Evolutionary conservation across 2,888 invertebrate species (phyloP).

Genomic region (Branchinecta sandiegonensis): DNA sequence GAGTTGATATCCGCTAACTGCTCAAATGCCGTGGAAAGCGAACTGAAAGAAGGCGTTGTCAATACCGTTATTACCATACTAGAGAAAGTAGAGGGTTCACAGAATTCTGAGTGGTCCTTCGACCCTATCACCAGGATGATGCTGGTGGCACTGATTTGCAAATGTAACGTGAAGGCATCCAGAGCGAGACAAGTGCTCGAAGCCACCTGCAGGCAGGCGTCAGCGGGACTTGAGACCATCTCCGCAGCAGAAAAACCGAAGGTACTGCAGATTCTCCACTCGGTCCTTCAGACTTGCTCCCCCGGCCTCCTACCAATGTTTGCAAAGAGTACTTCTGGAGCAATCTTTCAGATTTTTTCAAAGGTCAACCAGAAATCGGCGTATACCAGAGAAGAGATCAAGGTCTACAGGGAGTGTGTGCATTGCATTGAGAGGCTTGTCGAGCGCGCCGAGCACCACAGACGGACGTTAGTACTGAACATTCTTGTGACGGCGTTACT

Average conservation of each 20-base stretch:
- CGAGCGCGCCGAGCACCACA: not conserved
- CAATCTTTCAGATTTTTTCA: not conserved
- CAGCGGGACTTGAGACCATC: not conserved
- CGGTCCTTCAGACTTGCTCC: not conserved
- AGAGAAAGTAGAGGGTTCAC: too few relatives aligned
- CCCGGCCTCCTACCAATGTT: not conserved
- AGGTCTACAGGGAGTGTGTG: not conserved
- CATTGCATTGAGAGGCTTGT: not conserved
- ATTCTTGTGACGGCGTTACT: not conserved
- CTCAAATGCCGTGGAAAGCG: not conserved
- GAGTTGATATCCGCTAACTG: not conserved
- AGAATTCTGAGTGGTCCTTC: not conserved
- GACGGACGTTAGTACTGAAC: slow-evolving; percentile 3
- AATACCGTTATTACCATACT: slow-evolving; percentile 1
- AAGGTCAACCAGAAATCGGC: not conserved
- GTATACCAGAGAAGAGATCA: not conserved
- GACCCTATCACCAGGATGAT: slow-evolving; percentile 9
- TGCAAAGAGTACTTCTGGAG: not conserved
- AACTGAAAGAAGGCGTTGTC: not conserved
- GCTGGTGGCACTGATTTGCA: not conserved
- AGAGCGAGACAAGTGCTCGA: not conserved
- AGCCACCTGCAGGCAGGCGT: not conserved
- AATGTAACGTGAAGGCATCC: not conserved
- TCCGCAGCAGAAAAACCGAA: not conserved
- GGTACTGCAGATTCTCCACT: not conserved